Percentiles rank a stretch among this genome's conserved stretches.
These are phyloP conservation scores for Serranus cabrilla DNA, from an alignment of 2,797 vertebrate species.

Conservation along the genomic window DNA sequence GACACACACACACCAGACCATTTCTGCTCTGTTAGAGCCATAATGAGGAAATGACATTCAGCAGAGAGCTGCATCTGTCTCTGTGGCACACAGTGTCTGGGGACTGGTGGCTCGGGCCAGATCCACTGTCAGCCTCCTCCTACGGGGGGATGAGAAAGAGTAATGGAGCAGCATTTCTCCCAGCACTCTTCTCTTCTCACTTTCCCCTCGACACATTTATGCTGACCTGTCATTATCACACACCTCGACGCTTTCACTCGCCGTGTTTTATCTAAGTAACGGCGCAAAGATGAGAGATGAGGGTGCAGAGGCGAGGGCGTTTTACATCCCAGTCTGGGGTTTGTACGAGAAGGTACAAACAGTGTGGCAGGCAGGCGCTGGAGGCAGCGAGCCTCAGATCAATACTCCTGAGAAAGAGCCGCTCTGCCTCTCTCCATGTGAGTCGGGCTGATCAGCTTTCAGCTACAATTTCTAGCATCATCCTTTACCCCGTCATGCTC, in stretches of 20 bases:
- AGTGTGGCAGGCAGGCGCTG: constrained; percentile 41
- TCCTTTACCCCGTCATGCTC: constrained; percentile 32
- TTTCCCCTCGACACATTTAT: constrained; percentile 30
- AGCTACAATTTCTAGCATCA: constrained; percentile 61
- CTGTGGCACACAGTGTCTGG: constrained; percentile 54
- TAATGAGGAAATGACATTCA: constrained; percentile 80
- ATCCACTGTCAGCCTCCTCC: constrained; percentile 57
- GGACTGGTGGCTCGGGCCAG: constrained; percentile 45
- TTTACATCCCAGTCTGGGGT: constrained; percentile 41
- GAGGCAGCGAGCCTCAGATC: constrained; percentile 66
- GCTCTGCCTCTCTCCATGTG: constrained; percentile 47
- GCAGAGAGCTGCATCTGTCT: constrained; percentile 64
- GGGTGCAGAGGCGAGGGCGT: constrained; percentile 19
- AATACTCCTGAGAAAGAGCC: constrained; percentile 73
- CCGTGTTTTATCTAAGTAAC: constrained; percentile 35
- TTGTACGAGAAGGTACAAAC: constrained; percentile 45
- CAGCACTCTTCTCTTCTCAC: constrained; percentile 20
- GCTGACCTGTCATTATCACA: constrained; percentile 51
- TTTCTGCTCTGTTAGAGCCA: constrained; percentile 51
- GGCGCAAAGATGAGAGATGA: constrained; percentile 37
- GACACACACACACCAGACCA: constrained; percentile 26
- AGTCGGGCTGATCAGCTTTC: constrained; percentile 72
- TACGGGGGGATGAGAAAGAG: constrained; percentile 26
- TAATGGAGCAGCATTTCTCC: constrained; percentile 37
- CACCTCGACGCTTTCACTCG: constrained; percentile 25